A percentile compares a stretch with the other conserved stretches of the same genome.
Conservation (phyloP, 1,140 invertebrate genomes). For the Centruroides vittatus region DNA sequence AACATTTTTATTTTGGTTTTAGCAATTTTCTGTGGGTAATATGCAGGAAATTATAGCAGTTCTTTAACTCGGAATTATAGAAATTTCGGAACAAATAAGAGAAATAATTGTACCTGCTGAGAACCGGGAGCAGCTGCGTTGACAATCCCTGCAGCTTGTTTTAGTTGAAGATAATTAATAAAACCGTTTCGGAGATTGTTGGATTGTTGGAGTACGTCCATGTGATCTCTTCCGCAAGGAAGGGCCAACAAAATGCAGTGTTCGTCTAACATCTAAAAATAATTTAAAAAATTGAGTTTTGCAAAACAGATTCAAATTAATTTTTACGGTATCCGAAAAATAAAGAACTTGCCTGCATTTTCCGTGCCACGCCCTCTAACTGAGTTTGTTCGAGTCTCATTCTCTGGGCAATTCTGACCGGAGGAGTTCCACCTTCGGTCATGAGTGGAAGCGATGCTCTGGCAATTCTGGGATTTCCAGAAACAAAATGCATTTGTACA, state of each 20-base stretch:
- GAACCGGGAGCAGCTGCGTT: slow-evolving; percentile 78
- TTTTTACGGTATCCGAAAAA: too few relatives aligned
- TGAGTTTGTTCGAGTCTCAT: slow-evolving; percentile 91
- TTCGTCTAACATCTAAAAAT: slow-evolving; percentile 70
- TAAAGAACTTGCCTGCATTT: slow-evolving; percentile 67
- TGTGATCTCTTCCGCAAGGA: slow-evolving; percentile 82
- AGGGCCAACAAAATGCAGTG: slow-evolving; percentile 90
- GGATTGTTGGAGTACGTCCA: slow-evolving; percentile 83
- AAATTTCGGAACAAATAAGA: neutral
- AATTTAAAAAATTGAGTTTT: slow-evolving; percentile 12
- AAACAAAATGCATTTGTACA: slow-evolving; percentile 96
- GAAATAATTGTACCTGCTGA: slow-evolving; percentile 44
- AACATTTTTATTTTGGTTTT: too few relatives aligned
- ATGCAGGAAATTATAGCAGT: too few relatives aligned
- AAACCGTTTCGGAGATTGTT: slow-evolving; percentile 79
- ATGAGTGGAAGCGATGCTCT: slow-evolving; percentile 57
- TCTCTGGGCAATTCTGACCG: slow-evolving; percentile 81
- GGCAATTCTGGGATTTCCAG: slow-evolving; percentile 76
- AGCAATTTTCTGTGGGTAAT: too few relatives aligned
- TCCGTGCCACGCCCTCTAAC: slow-evolving; percentile 83
- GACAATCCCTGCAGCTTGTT: slow-evolving; percentile 94
- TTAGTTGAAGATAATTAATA: slow-evolving; percentile 89
- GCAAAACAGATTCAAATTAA: too few relatives aligned
- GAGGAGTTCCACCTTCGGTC: slow-evolving; percentile 56
- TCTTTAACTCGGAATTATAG: too few relatives aligned